Conservation (phyloP, 1,140 invertebrate species). For the Papilio glaucus region DNA sequence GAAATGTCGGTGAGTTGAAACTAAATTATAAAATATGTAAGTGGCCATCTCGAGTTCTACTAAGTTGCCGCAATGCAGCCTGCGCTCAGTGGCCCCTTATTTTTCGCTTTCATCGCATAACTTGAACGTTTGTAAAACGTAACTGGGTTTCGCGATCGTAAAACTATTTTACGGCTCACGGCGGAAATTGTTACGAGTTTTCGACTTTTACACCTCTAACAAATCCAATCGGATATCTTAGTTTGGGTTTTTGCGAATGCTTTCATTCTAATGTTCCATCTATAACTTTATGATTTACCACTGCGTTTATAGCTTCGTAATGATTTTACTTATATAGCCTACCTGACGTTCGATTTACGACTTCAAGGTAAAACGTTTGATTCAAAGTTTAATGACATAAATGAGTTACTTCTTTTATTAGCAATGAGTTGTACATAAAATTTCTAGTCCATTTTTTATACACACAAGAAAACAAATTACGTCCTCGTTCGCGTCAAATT, state of each 20-base stretch:
- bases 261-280: slow-evolving; percentile 7
- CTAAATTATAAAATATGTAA: slow-evolving; percentile 30
- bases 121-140: slow-evolving; percentile 47
- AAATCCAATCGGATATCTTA: slow-evolving; percentile 34
- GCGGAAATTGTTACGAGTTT: slow-evolving; percentile 49
- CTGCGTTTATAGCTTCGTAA: background rate
- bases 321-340: background rate
- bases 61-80: slow-evolving; percentile 44
- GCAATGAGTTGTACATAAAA: too few relatives aligned
- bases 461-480: too few relatives aligned
- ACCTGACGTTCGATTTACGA: background rate
- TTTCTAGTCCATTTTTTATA: too few relatives aligned
- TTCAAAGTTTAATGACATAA: background rate
- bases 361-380: background rate
- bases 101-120: slow-evolving; percentile 42
- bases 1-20: background rate
- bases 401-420: too few relatives aligned
- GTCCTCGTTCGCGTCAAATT: too few relatives aligned
- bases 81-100: slow-evolving; percentile 41
- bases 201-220: slow-evolving; percentile 47
- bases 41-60: slow-evolving; percentile 19
- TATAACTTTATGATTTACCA: slow-evolving; percentile 4
- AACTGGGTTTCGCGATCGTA: slow-evolving; percentile 51
- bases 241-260: slow-evolving; percentile 17
- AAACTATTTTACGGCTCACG: slow-evolving; percentile 55